Base-by-base conservation (phyloP, 2,113 vertebrate species). In the Nesospiza acunhae region DNA sequence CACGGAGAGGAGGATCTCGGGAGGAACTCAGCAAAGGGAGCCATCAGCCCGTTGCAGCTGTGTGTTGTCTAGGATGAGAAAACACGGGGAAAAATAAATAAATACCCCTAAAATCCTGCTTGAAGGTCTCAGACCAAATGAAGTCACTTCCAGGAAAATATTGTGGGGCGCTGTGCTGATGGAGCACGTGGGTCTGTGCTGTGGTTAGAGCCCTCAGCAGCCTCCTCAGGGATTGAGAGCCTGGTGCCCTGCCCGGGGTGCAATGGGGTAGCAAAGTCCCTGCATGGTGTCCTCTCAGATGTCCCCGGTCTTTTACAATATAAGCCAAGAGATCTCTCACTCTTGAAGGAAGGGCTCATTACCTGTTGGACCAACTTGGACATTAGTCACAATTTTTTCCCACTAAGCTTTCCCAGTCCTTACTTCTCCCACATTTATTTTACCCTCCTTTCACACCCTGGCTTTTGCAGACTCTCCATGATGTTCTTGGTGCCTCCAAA, bases 61-160 rank as follows among this genome's bases (percentile, higher is more conserved):
- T 68, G 76, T 69, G 92, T 68, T 93, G 93, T 96, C 96, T 75
- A 70, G 74, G 78, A 93, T 7, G 27, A 83, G 92, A 91, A 96
- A 95, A 95, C 75, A 68, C 2, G 6, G 31, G 37, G 72, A 42
- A 90, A 91, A 90, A 84, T 33, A 93, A 95, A 96, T 88, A 94
- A 91, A 94, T 90, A 46, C 67, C 47, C 73, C 50, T 63, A 85
- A 85, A 95, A 95, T 86, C 67, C 85, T 92, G 55, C 60, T 23
- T 78, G 79, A 80, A 84, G 37, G 31, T 53, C 84, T 95, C 79
- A 66, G 87, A 89, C 49, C 83, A 53, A 93, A 82, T 96, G 77
- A 95, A 97, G 69, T 89, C 94, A 93, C 90, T 96, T 97, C 93
- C 96, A 96, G 94, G 50, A 81, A 95, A 96, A 82, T 62, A 82